These are phyloP conservation scores for Sebastes vulpes DNA, from an alignment of 2,797 vertebrate species.

Conservation along the genomic window DNA sequence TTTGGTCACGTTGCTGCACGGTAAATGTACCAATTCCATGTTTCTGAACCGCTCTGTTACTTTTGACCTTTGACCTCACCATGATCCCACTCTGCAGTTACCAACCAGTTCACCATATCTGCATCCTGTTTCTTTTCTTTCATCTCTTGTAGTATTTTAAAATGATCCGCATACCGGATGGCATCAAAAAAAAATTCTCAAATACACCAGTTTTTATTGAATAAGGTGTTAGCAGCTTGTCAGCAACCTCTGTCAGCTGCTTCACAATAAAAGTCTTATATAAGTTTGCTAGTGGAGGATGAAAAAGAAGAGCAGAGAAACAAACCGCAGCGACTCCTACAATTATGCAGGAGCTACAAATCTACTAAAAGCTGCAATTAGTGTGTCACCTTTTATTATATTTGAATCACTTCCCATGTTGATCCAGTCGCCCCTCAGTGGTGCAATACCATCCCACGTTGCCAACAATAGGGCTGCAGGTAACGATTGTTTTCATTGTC, in stretches of 20 bases:
- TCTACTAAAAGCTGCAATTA: not conserved
- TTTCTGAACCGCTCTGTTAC: no score
- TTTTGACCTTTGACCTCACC: not conserved
- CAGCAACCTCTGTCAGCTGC: not conserved
- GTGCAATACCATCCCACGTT: not conserved
- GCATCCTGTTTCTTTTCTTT: not conserved
- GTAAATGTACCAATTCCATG: not conserved
- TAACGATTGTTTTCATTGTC: no score
- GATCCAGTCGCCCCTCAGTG: not conserved
- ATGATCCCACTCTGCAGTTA: not conserved
- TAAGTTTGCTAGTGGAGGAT: not conserved
- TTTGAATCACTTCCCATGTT: not conserved
- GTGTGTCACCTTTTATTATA: not conserved
- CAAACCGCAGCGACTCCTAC: not conserved
- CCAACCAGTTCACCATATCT: no score
- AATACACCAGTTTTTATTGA: not conserved
- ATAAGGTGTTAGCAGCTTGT: not conserved
- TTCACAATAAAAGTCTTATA: not conserved
- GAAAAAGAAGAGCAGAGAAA: not conserved
- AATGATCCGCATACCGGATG: not conserved
- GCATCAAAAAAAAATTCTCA: not conserved
- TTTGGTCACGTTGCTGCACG: not conserved
- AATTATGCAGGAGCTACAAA: conserved; percentile 14
- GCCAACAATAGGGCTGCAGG: no score
- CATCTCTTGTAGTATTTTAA: not conserved